Evolutionary conservation across 2,797 vertebrate species (phyloP).

Genomic region (Gobio occitaniae): DNA sequence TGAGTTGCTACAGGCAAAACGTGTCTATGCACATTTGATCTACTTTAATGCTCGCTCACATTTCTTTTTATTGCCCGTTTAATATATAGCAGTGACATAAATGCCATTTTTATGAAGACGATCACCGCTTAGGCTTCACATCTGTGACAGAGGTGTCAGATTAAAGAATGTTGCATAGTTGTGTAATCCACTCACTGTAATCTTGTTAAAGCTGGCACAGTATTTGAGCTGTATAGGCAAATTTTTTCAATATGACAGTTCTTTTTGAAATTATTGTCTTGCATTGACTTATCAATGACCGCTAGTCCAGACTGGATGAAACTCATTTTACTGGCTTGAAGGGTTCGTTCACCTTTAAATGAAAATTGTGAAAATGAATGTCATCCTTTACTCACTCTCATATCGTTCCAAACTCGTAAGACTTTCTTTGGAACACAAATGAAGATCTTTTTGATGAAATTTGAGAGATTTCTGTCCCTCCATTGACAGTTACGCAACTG

Average conservation of each 20-base stretch:
- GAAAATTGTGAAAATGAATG: no score
- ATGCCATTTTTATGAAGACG: constrained; percentile 37
- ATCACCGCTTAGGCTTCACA: constrained; percentile 23
- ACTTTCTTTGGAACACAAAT: no score
- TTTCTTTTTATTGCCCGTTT: constrained; percentile 39
- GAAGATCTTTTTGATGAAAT: no score
- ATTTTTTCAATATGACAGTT: constrained; percentile 5
- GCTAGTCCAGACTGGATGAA: neutral
- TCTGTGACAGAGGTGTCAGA: constrained; percentile 44
- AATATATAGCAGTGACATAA: constrained; percentile 32
- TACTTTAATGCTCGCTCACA: constrained; percentile 6
- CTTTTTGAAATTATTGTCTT: constrained; percentile 21
- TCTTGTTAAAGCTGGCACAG: constrained; percentile 41
- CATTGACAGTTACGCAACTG: no score
- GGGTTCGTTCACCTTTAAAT: no score
- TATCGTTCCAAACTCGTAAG: no score
- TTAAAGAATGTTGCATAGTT: constrained; percentile 27
- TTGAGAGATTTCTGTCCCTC: no score
- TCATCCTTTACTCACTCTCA: no score
- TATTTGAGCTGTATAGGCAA: constrained; percentile 31
- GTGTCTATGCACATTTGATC: constrained; percentile 8
- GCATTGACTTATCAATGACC: constrained; percentile 8
- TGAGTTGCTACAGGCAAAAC: constrained; percentile 14
- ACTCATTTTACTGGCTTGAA: neutral
- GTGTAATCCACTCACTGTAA: constrained; percentile 41